Evolutionary conservation across 2,113 vertebrate species (phyloP).

Genomic region (Castor canadensis): DNA sequence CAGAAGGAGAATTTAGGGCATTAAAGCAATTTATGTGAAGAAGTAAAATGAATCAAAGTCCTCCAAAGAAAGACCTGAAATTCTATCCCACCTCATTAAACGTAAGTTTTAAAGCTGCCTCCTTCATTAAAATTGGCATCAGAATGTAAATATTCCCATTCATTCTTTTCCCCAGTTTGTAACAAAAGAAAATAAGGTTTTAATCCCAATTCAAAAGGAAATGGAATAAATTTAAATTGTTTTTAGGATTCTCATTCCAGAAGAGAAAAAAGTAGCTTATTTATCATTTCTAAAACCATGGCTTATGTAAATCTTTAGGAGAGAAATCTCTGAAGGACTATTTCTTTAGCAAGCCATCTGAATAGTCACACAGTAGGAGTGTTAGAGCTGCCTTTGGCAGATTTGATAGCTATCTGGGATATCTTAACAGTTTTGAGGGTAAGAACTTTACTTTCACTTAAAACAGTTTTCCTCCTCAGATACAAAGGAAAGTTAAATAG

Average conservation of each 20-base stretch:
- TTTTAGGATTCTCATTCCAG: background rate
- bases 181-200: conserved; percentile 43
- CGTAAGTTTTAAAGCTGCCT: background rate
- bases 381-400: background rate
- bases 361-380: background rate
- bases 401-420: background rate
- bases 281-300: conserved; percentile 12
- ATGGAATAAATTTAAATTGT: background rate
- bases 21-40: background rate
- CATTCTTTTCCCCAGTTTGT: background rate
- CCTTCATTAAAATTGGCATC: background rate
- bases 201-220: conserved; percentile 11
- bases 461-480: background rate
- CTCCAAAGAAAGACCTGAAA: background rate
- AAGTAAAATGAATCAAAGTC: conserved; percentile 15
- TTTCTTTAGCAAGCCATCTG: background rate
- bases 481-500: background rate
- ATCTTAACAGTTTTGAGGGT: background rate
- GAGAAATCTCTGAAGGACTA: background rate
- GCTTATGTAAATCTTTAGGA: background rate
- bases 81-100: background rate
- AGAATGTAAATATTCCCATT: conserved; percentile 37
- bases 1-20: background rate
- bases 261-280: background rate
- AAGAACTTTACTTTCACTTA: background rate